Evolutionary conservation across 2,797 vertebrate species (phyloP).

Genomic region (Chloroceryle inda): DNA sequence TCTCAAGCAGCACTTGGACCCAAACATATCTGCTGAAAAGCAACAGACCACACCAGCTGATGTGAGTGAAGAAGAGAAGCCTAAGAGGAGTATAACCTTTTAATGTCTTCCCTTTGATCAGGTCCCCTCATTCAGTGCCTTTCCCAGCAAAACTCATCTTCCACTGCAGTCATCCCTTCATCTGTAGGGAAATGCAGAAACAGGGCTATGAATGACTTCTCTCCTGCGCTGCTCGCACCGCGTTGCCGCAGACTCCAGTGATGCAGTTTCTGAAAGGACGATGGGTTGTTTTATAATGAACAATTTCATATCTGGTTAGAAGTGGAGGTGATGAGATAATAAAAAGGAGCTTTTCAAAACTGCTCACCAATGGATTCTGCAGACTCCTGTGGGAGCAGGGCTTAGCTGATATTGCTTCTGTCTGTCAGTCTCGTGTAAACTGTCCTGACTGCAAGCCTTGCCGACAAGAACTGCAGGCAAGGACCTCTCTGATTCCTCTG

Average conservation of each 20-base stretch:
- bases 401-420: background rate
- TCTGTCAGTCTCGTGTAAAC: background rate
- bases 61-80: background rate
- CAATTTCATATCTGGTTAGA: background rate
- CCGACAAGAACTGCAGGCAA: conserved; percentile 4
- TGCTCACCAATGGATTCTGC: background rate
- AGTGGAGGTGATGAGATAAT: background rate
- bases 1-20: background rate
- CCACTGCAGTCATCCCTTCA: background rate
- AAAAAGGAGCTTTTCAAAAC: background rate
- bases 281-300: background rate
- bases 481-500: background rate
- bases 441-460: background rate
- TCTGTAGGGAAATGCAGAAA: background rate
- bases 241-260: background rate
- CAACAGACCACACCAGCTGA: background rate
- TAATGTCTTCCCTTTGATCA: background rate
- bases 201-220: background rate
- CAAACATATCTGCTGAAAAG: background rate
- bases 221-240: background rate
- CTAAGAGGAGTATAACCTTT: background rate
- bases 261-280: background rate
- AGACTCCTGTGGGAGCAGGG: background rate
- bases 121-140: background rate
- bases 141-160: background rate